phyloP scores from a whole-genome alignment of 2,888 invertebrate species.

The Hipparchia semele region DNA sequence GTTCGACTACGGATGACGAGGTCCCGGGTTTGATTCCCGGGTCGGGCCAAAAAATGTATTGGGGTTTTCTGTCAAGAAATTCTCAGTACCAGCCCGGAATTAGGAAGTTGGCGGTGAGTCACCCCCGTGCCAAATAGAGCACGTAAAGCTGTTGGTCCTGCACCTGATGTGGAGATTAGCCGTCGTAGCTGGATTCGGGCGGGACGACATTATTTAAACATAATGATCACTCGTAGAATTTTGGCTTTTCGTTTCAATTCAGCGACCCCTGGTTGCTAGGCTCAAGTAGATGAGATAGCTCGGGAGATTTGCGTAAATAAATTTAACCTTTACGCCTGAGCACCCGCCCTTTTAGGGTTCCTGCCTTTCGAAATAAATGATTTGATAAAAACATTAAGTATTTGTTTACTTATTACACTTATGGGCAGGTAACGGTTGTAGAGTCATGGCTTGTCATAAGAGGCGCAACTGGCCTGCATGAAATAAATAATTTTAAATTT shows the following conservation, averaged over 20 bases:
- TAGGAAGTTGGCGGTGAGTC: no score
- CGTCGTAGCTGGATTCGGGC: no score
- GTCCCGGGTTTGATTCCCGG: no score
- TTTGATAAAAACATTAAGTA: conserved; percentile 1
- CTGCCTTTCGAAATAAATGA: conserved; percentile 3
- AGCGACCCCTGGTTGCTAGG: conserved; percentile 20
- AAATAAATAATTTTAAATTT: no score
- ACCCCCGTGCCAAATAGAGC: no score
- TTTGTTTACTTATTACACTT: conserved; percentile 5
- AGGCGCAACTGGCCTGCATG: no score
- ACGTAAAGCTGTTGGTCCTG: no score
- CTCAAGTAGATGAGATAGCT: conserved; percentile 25
- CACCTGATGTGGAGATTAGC: no score
- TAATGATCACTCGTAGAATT: conserved; percentile 12
- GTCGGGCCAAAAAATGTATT: no score
- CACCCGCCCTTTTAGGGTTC: conserved; percentile 1
- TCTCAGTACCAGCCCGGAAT: no score
- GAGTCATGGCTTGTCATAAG: neutral
- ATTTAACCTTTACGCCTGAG: conserved; percentile 21
- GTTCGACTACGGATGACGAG: no score
- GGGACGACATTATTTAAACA: neutral
- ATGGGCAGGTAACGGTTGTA: neutral
- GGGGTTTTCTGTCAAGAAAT: no score
- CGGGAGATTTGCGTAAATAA: conserved; percentile 30
- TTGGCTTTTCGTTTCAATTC: conserved; percentile 15